Evolutionary conservation across 2,797 vertebrate species (phyloP).

Genomic region (Tinamus major): DNA sequence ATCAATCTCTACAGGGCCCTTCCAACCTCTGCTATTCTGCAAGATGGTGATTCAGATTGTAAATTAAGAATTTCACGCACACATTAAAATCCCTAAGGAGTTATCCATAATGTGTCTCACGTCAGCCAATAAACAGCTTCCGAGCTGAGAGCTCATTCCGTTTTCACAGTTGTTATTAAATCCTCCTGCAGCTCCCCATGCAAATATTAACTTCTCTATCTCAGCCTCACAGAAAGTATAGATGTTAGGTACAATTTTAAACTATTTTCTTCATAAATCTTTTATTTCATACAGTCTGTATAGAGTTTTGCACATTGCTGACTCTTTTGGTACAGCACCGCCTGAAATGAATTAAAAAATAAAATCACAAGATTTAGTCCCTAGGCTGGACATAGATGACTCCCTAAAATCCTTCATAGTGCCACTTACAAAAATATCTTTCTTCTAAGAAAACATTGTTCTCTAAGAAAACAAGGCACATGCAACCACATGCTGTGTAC

Average conservation of each 20-base stretch:
- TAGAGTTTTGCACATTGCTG: background rate
- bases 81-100: background rate
- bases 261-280: background rate
- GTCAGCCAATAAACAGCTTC: background rate
- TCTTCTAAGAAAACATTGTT: background rate
- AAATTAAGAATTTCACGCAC: conserved; percentile 6
- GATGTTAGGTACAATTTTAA: background rate
- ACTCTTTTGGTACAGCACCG: background rate
- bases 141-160: background rate
- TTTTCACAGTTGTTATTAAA: conserved; percentile 36
- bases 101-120: background rate
- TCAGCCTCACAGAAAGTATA: background rate
- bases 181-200: background rate
- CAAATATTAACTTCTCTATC: conserved; percentile 5
- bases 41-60: fast-evolving
- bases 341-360: too few relatives aligned
- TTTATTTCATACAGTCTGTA: background rate
- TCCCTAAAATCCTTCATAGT: background rate
- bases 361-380: background rate
- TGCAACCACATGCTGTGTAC: background rate
- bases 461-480: background rate
- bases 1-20: background rate
- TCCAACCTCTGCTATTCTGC: background rate
- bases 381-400: background rate
- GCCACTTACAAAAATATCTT: background rate